Evolutionary conservation across 2,888 invertebrate species (phyloP).

Genomic region (Aphodius granarius): DNA sequence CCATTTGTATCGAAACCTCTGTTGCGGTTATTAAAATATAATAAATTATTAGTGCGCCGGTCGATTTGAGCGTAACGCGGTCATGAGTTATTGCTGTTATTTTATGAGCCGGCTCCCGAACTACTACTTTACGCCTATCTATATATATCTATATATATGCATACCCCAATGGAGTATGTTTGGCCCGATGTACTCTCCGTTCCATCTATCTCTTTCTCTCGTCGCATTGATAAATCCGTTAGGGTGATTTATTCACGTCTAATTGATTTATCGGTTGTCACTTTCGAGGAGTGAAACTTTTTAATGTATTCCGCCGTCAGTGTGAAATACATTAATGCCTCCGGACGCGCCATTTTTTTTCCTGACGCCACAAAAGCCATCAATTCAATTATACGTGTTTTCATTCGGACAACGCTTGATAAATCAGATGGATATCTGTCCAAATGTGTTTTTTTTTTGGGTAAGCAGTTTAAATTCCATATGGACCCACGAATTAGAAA

Average conservation of each 20-base stretch:
- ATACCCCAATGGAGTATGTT: background rate
- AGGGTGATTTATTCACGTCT: constrained; percentile 12
- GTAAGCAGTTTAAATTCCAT: no score
- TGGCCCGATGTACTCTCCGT: no score
- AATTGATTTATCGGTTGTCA: constrained; percentile 17
- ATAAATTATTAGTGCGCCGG: constrained; percentile 21
- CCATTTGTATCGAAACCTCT: constrained; percentile 25
- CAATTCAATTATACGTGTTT: background rate
- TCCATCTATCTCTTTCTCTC: background rate
- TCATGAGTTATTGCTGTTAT: constrained; percentile 24
- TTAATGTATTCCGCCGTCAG: constrained; percentile 25
- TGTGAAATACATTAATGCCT: constrained; percentile 18
- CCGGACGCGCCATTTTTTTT: background rate
- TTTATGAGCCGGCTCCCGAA: constrained; percentile 3
- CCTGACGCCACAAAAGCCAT: background rate
- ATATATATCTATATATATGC: background rate
- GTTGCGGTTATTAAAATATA: constrained; percentile 28
- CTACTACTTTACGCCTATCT: background rate
- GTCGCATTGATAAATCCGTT: constrained; percentile 3
- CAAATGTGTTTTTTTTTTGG: no score
- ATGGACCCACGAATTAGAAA: no score
- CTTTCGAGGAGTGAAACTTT: constrained; percentile 18
- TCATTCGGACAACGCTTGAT: background rate
- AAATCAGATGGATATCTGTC: no score
- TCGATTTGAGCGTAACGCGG: constrained; percentile 11